Conservation (phyloP, 2,888 invertebrate species). For the Microdon myrmicae region DNA sequence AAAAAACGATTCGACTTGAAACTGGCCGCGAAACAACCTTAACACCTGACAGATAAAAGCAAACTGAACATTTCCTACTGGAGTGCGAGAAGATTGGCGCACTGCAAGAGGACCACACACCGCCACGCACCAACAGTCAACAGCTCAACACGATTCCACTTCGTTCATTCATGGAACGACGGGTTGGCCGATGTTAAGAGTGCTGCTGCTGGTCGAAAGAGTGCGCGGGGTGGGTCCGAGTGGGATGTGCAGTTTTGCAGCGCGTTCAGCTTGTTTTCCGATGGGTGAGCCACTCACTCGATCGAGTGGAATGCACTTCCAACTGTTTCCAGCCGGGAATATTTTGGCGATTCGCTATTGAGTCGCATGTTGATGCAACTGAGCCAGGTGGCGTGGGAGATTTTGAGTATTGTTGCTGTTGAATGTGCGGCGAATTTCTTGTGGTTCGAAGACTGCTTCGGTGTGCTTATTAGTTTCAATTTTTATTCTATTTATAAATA, state of each 20-base stretch:
- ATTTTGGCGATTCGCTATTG: too few relatives aligned
- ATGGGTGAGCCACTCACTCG: too few relatives aligned
- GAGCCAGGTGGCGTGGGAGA: too few relatives aligned
- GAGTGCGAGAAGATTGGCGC: slow-evolving; percentile 46
- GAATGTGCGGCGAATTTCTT: too few relatives aligned
- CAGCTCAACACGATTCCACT: slow-evolving; percentile 13
- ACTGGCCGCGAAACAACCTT: slow-evolving; percentile 40
- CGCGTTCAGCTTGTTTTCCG: too few relatives aligned
- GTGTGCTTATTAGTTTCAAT: too few relatives aligned
- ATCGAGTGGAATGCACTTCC: too few relatives aligned
- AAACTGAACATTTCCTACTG: slow-evolving; percentile 51
- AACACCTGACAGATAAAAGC: slow-evolving; percentile 42
- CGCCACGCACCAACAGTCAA: slow-evolving; percentile 5
- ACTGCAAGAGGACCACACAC: slow-evolving; percentile 18
- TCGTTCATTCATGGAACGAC: slow-evolving; percentile 45
- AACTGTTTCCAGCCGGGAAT: too few relatives aligned
- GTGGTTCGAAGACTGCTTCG: too few relatives aligned
- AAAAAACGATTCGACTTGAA: slow-evolving; percentile 26
- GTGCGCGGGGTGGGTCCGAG: slow-evolving; percentile 14
- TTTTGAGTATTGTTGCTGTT: too few relatives aligned
- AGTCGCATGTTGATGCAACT: too few relatives aligned
- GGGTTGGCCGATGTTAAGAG: slow-evolving; percentile 14
- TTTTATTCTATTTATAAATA: too few relatives aligned
- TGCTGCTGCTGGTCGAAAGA: slow-evolving; percentile 5
- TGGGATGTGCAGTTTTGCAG: slow-evolving; percentile 41